These are phyloP conservation scores for Lethenteron reissneri DNA, from an alignment of 2,113 vertebrate species.

Conservation along the genomic window DNA sequence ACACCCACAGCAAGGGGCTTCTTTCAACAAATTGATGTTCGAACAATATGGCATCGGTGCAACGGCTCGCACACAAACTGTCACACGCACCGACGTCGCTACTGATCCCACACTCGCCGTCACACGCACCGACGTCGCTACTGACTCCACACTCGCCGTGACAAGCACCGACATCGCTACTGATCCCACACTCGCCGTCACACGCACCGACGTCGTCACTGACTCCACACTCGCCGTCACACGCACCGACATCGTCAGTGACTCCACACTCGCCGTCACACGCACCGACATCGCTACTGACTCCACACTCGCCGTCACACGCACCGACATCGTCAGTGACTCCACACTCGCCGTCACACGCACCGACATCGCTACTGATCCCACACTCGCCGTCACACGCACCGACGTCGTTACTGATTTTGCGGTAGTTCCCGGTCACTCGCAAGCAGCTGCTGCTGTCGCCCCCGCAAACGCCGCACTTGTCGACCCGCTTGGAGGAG, in stretches of 20 bases:
- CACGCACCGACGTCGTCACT: too few relatives aligned
- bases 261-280: not conserved
- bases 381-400: not conserved
- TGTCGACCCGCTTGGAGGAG: constrained; percentile 39
- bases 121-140: not conserved
- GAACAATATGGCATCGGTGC: too few relatives aligned
- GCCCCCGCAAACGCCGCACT: constrained; percentile 53
- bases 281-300: too few relatives aligned
- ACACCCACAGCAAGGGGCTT: too few relatives aligned
- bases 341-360: not conserved
- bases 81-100: too few relatives aligned
- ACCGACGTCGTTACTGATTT: constrained; percentile 17
- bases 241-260: not conserved
- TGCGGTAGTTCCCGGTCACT: constrained; percentile 52
- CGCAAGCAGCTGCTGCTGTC: constrained; percentile 48
- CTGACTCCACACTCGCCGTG: not conserved
- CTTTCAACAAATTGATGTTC: too few relatives aligned
- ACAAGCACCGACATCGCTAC: too few relatives aligned
- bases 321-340: too few relatives aligned
- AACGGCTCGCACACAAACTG: too few relatives aligned
- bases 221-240: not conserved
- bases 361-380: not conserved
- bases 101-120: too few relatives aligned
- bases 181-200: too few relatives aligned
- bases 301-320: too few relatives aligned